phyloP scores from a whole-genome alignment of 1,140 invertebrate genomes.

The Nautilus pompilius region DNA sequence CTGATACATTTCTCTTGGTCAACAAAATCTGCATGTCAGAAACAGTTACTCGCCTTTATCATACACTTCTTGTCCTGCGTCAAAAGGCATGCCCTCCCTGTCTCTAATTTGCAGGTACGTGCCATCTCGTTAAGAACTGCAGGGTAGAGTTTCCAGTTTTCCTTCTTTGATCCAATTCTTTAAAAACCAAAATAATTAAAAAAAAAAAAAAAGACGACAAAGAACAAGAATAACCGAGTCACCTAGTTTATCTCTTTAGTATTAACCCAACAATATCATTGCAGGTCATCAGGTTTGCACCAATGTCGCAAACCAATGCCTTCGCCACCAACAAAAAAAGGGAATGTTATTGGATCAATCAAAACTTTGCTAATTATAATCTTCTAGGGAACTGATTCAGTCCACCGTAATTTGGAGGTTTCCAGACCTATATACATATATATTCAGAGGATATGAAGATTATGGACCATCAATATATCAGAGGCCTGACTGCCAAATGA shows the following conservation, averaged over 20 bases:
- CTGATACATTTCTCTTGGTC: neutral
- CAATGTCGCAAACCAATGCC: too few relatives aligned
- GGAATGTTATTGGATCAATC: too few relatives aligned
- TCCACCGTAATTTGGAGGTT: too few relatives aligned
- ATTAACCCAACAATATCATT: neutral
- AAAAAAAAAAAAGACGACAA: neutral
- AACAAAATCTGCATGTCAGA: neutral
- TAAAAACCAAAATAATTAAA: neutral
- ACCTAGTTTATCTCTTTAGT: neutral
- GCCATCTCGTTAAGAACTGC: constrained; percentile 58
- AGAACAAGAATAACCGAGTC: neutral
- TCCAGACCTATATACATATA: too few relatives aligned
- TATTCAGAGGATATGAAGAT: too few relatives aligned
- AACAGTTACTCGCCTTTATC: constrained; percentile 37
- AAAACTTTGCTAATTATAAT: too few relatives aligned
- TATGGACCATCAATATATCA: too few relatives aligned
- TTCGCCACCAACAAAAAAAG: too few relatives aligned
- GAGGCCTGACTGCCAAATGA: too few relatives aligned
- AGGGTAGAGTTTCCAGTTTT: constrained; percentile 61
- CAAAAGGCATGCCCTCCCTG: constrained; percentile 59
- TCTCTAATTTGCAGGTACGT: constrained; percentile 50
- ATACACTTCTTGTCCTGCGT: constrained; percentile 61
- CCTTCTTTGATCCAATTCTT: constrained; percentile 54
- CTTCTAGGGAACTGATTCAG: too few relatives aligned
- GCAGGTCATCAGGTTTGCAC: neutral